These are phyloP conservation scores for Pterophyllum scalare DNA, from an alignment of 2,113 vertebrate species.

Conservation along the genomic window DNA sequence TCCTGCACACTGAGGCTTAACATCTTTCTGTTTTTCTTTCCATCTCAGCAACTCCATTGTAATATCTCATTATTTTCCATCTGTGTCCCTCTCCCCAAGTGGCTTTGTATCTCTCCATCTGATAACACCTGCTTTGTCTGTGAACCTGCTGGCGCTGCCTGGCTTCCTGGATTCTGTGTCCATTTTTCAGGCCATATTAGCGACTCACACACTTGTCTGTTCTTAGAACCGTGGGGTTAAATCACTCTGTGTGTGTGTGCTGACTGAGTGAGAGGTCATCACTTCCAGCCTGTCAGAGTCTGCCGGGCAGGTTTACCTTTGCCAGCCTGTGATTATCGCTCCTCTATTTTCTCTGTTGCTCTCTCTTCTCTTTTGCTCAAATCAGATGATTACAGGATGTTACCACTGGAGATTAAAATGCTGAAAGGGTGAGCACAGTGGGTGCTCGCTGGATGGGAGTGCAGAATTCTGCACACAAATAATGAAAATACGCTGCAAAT, in stretches of 20 bases:
- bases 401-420: constrained; percentile 63
- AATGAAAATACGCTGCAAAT: not conserved
- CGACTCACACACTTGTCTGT: constrained; percentile 33
- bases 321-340: constrained; percentile 72
- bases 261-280: constrained; percentile 58
- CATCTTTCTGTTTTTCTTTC: constrained; percentile 25
- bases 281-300: constrained; percentile 64
- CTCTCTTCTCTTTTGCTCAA: constrained; percentile 54
- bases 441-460: constrained; percentile 17
- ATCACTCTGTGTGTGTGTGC: constrained; percentile 11
- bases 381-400: constrained; percentile 75
- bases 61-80: constrained; percentile 56
- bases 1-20: not conserved
- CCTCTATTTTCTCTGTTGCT: constrained; percentile 28
- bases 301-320: constrained; percentile 37
- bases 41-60: constrained; percentile 39
- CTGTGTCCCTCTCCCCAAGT: constrained; percentile 32
- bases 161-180: not conserved
- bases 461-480: constrained; percentile 5
- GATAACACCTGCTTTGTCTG: constrained; percentile 41
- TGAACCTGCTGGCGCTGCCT: not conserved
- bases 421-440: constrained; percentile 52
- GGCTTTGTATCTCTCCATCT: constrained; percentile 31
- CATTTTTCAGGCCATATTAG: not conserved
- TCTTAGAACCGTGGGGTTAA: constrained; percentile 27